phyloP scores from a whole-genome alignment of 2,888 invertebrate genomes.

The Trachelus tabidus region DNA sequence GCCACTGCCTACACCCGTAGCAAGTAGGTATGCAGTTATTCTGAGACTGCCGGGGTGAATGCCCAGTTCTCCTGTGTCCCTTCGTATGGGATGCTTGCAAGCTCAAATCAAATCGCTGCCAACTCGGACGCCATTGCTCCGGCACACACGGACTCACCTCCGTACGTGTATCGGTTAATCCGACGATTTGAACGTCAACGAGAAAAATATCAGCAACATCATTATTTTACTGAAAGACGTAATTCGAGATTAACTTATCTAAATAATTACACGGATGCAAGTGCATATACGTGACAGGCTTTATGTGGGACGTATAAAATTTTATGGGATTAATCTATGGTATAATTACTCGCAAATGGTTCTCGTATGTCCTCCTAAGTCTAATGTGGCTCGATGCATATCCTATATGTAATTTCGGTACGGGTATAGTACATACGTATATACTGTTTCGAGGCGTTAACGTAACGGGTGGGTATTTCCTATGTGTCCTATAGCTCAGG shows the following conservation, averaged over 20 bases:
- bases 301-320: neutral
- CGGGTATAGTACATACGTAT: neutral
- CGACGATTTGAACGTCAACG: neutral
- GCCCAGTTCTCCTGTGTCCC: conserved; percentile 40
- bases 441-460: neutral
- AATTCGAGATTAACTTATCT: neutral
- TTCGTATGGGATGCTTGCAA: neutral
- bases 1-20: conserved; percentile 48
- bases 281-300: neutral
- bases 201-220: neutral
- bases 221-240: neutral
- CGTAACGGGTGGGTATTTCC: neutral
- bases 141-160: neutral
- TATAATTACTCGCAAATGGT: neutral
- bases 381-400: too few relatives aligned
- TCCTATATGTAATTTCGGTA: neutral
- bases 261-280: neutral
- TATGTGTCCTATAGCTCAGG: neutral
- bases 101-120: conserved; percentile 9
- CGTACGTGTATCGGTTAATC: neutral
- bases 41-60: conserved; percentile 60
- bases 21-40: conserved; percentile 60
- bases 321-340: neutral
- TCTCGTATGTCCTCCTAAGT: neutral
- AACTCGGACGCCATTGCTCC: neutral